Conservation (phyloP, 2,797 vertebrate species). For the Rhincodon typus region DNA sequence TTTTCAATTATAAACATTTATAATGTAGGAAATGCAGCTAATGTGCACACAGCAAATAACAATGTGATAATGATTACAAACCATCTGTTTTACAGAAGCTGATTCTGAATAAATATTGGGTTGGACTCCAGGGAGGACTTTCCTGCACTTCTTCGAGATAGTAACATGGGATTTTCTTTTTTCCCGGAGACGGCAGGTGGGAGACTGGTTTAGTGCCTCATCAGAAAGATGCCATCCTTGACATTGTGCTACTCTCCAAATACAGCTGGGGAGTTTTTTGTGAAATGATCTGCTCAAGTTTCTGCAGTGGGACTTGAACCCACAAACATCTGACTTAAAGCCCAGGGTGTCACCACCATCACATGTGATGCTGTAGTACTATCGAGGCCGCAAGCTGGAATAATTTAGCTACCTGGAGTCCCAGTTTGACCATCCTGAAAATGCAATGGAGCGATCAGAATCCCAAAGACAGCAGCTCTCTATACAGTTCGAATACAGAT, state of each 20-base stretch:
- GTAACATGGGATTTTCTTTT: neutral
- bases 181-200: too few species aligned
- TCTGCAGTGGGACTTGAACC: neutral
- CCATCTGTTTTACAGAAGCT: neutral
- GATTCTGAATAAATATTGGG: neutral
- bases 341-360: neutral
- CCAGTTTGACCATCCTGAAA: neutral
- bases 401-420: neutral
- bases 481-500: neutral
- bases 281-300: neutral
- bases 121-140: neutral
- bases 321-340: neutral
- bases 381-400: neutral
- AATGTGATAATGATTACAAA: neutral
- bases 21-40: neutral
- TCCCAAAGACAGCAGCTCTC: neutral
- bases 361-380: neutral
- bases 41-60: neutral
- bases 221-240: neutral
- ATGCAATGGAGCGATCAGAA: neutral
- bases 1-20: too few species aligned
- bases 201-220: neutral
- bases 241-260: neutral
- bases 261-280: neutral
- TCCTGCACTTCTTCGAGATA: neutral